phyloP scores from a whole-genome alignment of 2,888 invertebrate genomes.

The Netelia inedita region DNA sequence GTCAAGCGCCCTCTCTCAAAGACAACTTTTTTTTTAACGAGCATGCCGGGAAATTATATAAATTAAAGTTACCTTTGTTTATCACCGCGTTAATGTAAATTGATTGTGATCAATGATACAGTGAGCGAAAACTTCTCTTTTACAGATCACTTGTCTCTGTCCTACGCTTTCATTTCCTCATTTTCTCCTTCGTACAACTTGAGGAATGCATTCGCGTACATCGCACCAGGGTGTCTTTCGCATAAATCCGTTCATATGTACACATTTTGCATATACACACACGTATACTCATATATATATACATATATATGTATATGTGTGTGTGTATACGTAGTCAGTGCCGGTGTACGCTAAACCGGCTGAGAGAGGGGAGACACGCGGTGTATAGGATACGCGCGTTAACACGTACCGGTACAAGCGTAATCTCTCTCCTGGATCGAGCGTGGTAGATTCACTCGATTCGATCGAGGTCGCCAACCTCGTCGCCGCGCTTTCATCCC shows the following conservation, averaged over 20 bases:
- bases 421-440: conserved; percentile 78
- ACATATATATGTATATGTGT: background rate
- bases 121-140: conserved; percentile 49
- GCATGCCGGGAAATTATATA: conserved; percentile 5
- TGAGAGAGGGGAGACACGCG: conserved; percentile 35
- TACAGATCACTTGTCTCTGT: conserved; percentile 55
- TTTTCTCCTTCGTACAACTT: conserved; percentile 61
- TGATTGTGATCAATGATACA: conserved; percentile 60
- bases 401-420: conserved; percentile 79
- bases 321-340: conserved; percentile 13
- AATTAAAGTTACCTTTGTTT: conserved; percentile 37
- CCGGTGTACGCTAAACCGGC: conserved; percentile 30
- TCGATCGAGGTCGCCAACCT: conserved; percentile 74
- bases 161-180: conserved; percentile 46
- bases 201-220: conserved; percentile 76
- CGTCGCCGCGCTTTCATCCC: conserved; percentile 56
- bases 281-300: conserved; percentile 45
- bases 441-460: conserved; percentile 74
- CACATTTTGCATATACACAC: conserved; percentile 72
- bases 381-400: conserved; percentile 73
- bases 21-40: background rate
- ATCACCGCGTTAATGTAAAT: conserved; percentile 48
- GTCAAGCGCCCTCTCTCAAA: background rate
- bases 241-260: conserved; percentile 77
- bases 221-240: conserved; percentile 70